Conservation (phyloP, 1,140 invertebrate genomes). For the Calliphora vicina region DNA sequence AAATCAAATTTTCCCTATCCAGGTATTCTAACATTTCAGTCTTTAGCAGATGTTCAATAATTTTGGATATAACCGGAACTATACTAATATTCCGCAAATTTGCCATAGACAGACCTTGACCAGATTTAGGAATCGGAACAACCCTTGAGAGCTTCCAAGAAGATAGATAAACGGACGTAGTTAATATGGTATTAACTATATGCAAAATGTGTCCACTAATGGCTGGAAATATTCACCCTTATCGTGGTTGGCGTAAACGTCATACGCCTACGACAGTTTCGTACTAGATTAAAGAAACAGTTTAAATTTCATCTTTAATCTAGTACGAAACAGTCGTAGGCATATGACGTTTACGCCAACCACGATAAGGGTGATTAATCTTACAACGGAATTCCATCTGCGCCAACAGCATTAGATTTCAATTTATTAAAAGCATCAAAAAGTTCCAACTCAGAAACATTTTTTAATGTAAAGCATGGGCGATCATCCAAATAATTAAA, state of each 20-base stretch:
- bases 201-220: neutral
- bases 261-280: too few species aligned
- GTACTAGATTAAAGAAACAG: too few species aligned
- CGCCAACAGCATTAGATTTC: neutral
- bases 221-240: too few species aligned
- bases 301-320: too few species aligned
- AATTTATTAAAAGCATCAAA: neutral
- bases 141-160: neutral
- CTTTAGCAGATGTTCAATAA: neutral
- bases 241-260: too few species aligned
- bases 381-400: neutral
- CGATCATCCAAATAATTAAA: neutral
- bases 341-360: too few species aligned
- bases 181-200: neutral
- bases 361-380: too few species aligned
- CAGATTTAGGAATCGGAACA: neutral
- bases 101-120: neutral
- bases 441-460: neutral
- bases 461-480: neutral
- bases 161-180: neutral
- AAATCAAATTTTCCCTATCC: too few species aligned
- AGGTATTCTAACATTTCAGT: too few species aligned
- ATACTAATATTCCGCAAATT: neutral
- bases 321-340: too few species aligned
- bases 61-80: neutral